phyloP scores from a whole-genome alignment of 2,797 vertebrate species.

The Rousettus madagascariensis region DNA sequence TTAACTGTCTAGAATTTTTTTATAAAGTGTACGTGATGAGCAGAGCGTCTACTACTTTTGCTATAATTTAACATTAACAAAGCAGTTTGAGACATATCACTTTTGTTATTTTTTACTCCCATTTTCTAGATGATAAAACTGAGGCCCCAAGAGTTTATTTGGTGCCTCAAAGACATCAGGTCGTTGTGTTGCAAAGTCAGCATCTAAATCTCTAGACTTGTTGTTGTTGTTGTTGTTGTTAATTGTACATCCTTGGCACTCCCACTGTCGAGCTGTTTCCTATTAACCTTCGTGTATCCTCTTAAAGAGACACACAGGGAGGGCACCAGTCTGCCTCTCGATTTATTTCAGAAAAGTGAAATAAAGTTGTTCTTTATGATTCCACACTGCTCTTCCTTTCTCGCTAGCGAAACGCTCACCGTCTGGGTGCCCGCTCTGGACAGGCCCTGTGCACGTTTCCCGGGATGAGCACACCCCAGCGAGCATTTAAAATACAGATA shows the following conservation, averaged over 20 bases:
- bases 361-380: too few relatives aligned
- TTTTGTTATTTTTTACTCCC: neutral
- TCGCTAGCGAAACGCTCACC: neutral
- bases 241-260: neutral
- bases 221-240: neutral
- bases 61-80: neutral
- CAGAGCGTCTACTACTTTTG: neutral
- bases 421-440: neutral
- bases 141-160: neutral
- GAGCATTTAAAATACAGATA: neutral
- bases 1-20: neutral
- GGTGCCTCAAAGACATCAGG: neutral
- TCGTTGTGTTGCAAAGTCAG: neutral
- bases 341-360: neutral
- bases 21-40: neutral
- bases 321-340: neutral
- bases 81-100: neutral
- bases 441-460: neutral
- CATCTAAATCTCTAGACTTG: neutral
- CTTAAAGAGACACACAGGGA: neutral
- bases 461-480: neutral
- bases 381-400: neutral
- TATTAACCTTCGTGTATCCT: neutral
- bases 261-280: neutral
- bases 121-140: neutral